Conservation (phyloP, 2,888 invertebrate genomes). For the Abscondita cerata region DNA sequence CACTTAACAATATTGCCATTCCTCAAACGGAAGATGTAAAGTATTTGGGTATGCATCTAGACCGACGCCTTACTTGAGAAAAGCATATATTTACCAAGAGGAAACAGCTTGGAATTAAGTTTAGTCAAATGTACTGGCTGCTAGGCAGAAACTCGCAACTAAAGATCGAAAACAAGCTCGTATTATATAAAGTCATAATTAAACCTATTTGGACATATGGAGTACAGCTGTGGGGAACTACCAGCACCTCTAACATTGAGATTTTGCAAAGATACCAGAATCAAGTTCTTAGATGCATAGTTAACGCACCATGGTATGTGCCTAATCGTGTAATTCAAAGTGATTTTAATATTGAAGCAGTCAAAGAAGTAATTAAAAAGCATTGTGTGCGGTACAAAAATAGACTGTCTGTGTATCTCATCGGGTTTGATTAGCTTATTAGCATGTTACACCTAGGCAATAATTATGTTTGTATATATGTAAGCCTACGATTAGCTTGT, state of each 20-base stretch:
- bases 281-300: constrained; percentile 8
- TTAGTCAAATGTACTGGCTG: constrained; percentile 1
- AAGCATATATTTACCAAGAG: neutral
- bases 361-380: neutral
- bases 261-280: constrained; percentile 5
- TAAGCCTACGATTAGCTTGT: too few species aligned
- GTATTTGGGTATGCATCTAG: constrained; percentile 6
- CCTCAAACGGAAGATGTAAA: neutral
- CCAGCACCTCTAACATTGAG: constrained; percentile 13
- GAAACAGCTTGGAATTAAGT: neutral
- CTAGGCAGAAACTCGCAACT: constrained; percentile 11
- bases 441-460: too few species aligned
- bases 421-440: too few species aligned
- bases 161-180: neutral
- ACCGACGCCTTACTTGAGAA: neutral
- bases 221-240: constrained; percentile 3
- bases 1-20: too few species aligned
- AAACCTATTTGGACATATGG: constrained; percentile 1
- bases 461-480: too few species aligned
- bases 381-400: neutral
- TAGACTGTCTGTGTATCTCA: too few species aligned
- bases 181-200: neutral
- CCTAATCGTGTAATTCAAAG: neutral
- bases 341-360: neutral
- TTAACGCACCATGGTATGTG: constrained; percentile 11